A percentile compares a stretch with the other conserved stretches of the same genome.
phyloP scores from a whole-genome alignment of 37 sponge, comb jelly and placozoan species.

The Axinella damicornis region DNA sequence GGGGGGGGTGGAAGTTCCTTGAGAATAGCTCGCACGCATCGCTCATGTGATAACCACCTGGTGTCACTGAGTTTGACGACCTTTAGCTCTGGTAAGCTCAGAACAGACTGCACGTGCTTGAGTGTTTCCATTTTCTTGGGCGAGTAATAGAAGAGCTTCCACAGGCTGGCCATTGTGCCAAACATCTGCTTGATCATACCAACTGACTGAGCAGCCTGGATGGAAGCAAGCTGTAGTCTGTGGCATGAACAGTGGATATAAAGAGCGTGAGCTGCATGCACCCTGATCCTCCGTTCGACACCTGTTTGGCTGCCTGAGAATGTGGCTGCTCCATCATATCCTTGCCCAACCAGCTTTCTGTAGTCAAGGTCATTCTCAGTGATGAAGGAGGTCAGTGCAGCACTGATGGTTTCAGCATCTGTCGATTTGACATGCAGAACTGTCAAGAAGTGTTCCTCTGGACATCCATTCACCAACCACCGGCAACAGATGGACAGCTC shows the following conservation, averaged over 20 bases:
- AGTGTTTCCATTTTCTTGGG: conserved; percentile 44
- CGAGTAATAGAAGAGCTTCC: conserved; percentile 62
- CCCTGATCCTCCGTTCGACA: conserved; percentile 47
- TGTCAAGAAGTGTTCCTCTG: conserved; percentile 48
- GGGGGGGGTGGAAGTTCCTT: conserved; percentile 20
- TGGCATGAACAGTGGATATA: conserved; percentile 56
- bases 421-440: conserved; percentile 15
- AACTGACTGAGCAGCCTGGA: conserved; percentile 53
- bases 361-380: conserved; percentile 39
- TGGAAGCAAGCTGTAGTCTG: conserved; percentile 48
- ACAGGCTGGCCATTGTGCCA: conserved; percentile 36
- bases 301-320: conserved; percentile 44
- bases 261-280: conserved; percentile 45
- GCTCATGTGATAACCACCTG: conserved; percentile 54
- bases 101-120: conserved; percentile 46
- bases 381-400: conserved; percentile 33
- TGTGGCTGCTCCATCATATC: conserved; percentile 60
- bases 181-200: conserved; percentile 27
- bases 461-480: conserved; percentile 56
- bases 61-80: conserved; percentile 50
- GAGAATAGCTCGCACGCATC: conserved; percentile 24
- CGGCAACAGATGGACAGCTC: conserved; percentile 55
- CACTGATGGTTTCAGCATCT: conserved; percentile 44
- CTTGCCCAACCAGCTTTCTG: conserved; percentile 50
- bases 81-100: conserved; percentile 50